Evolutionary conservation across 2,113 vertebrate species (phyloP), one percentile per base, ranked within the genome.

Genomic region (Lepus timidus): DNA sequence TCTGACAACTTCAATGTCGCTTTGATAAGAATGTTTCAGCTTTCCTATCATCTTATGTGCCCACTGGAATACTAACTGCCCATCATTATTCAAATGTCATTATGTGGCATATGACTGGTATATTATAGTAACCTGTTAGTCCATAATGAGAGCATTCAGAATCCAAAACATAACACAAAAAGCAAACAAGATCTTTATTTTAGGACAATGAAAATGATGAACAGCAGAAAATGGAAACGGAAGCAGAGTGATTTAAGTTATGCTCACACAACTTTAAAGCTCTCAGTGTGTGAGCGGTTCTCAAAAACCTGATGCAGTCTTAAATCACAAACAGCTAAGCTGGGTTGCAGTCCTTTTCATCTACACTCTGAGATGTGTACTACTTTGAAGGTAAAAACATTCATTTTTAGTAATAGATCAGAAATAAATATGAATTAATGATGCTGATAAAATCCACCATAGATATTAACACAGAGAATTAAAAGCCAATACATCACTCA

Each of bases 131-230:
- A 82, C 44, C 6, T 73, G 6, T 62, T 70, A 51, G 14, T 87
- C 70, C 13, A 39, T 22, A 3, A 79, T 62, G 4, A 9, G 4
- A 85, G 2, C 27, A 3, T 27, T 49, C 44, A 89, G 27, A 93
- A 85, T 93, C 90, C 8, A 83, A 70, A 76, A 75, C 52, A 67
- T 0, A 79, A 14, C 31, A 27, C 14, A 76, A 55, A 31, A 76
- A 36, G 12, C 29, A 58, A 94, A 89, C 29, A 82, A 33, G 67
- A 71, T 85, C 44, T 93, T 94, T 86, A 78, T 39, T 88, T 92
- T 22, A 83, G 36, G 71, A 4, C 9, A 70, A 62, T 71, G 61
- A 80, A 81, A 86, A 39, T 62, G 11, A 79, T 39, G 65, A 61
- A 67, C 51, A 3, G 17, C 6, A 73, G 17, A 33, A 61, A 70